Evolutionary conservation across 2,797 vertebrate species (phyloP).

Genomic region (Neopelma chrysocephalum): DNA sequence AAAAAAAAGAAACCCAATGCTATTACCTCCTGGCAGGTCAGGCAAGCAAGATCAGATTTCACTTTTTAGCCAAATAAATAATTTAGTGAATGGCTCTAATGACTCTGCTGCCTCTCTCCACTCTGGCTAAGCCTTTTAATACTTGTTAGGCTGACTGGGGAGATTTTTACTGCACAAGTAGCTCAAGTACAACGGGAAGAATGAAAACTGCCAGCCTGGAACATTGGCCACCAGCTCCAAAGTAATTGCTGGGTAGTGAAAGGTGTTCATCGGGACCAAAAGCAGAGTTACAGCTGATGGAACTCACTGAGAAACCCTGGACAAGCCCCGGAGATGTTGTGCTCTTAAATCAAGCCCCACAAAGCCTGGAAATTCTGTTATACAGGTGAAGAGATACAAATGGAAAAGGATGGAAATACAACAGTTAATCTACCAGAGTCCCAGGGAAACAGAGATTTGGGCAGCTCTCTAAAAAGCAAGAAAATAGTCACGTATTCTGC

Average conservation of each 20-base stretch:
- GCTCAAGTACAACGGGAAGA: not conserved
- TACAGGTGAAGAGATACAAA: not conserved
- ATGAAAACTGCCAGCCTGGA: conserved; percentile 31
- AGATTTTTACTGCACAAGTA: not conserved
- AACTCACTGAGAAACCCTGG: rapidly evolving
- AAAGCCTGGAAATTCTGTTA: not conserved
- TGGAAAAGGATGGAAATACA: not conserved
- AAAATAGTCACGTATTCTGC: not conserved
- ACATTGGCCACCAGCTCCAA: not conserved
- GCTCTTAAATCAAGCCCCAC: not conserved
- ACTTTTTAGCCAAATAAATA: conserved; percentile 54
- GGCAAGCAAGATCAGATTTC: conserved; percentile 31
- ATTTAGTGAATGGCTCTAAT: conserved; percentile 22
- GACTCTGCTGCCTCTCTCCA: not conserved
- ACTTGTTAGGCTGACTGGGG: not conserved
- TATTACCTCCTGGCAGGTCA: conserved; percentile 11
- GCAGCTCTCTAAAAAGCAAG: not conserved
- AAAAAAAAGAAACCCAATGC: not conserved
- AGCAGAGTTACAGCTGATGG: not conserved
- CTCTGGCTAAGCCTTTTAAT: not conserved
- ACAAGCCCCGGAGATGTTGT: not conserved
- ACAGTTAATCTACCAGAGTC: not conserved
- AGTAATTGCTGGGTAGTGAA: not conserved
- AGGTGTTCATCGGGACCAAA: not conserved
- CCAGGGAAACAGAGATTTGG: not conserved